These are phyloP conservation scores for Ibycter americanus DNA, from an alignment of 2,797 vertebrate species.

Conservation along the genomic window DNA sequence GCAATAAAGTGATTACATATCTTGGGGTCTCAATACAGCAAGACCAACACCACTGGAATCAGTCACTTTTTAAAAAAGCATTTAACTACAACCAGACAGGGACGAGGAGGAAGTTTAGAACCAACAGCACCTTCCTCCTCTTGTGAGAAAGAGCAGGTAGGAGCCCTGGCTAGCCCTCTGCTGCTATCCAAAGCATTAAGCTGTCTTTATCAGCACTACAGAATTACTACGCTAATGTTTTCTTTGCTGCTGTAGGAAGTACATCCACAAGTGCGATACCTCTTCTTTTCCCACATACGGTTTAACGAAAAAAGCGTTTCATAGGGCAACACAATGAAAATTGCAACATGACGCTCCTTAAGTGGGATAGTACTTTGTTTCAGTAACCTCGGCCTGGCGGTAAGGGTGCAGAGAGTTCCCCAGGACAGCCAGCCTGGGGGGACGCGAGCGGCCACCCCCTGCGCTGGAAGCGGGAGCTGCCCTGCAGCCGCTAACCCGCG, in stretches of 20 bases:
- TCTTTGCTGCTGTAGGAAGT: not conserved
- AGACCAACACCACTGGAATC: not conserved
- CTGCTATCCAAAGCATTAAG: not conserved
- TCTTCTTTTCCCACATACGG: rapidly evolving
- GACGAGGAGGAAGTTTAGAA: not conserved
- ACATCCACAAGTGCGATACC: rapidly evolving
- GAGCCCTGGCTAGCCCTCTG: not conserved
- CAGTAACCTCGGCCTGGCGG: not conserved
- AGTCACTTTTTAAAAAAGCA: not conserved
- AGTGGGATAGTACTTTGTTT: not conserved
- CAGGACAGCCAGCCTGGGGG: not conserved
- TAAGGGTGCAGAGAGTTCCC: not conserved
- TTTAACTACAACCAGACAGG: not conserved
- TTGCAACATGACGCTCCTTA: not conserved
- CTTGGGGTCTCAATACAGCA: rapidly evolving
- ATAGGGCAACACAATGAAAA: not conserved
- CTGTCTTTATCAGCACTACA: not conserved
- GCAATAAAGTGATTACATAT: not conserved
- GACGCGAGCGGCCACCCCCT: rapidly evolving
- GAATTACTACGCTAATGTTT: not conserved
- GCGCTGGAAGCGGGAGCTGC: rapidly evolving
- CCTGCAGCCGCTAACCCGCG: not conserved
- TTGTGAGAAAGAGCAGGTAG: not conserved
- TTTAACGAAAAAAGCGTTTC: rapidly evolving
- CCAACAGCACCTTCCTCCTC: not conserved